Conservation (phyloP, 2,888 invertebrate species). For the Diogma glabrata region DNA sequence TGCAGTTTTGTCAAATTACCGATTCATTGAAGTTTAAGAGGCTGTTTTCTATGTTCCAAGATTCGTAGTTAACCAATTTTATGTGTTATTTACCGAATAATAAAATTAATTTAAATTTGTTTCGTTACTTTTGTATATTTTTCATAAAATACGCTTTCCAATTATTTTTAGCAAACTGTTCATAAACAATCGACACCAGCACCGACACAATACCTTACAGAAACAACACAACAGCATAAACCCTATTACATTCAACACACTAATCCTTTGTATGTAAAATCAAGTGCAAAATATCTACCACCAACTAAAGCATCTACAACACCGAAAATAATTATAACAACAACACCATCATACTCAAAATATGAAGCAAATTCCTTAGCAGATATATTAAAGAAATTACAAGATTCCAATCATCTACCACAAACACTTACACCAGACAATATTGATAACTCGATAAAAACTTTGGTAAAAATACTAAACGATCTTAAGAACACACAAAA, state of each 20-base stretch:
- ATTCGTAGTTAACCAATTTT: no score
- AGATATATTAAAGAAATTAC: constrained; percentile 57
- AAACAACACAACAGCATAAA: constrained; percentile 17
- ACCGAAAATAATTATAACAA: constrained; percentile 12
- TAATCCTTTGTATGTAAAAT: constrained; percentile 10
- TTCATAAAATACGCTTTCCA: neutral
- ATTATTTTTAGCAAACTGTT: neutral
- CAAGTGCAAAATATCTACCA: constrained; percentile 13
- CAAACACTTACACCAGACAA: constrained; percentile 65
- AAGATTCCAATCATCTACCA: constrained; percentile 63
- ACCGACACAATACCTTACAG: constrained; percentile 17
- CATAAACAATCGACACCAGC: constrained; percentile 5
- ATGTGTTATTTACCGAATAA: no score
- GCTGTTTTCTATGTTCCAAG: no score
- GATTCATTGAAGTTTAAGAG: no score
- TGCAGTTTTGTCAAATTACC: no score
- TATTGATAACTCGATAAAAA: constrained; percentile 65
- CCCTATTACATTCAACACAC: constrained; percentile 7
- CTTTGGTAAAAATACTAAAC: constrained; percentile 61
- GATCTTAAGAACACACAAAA: constrained; percentile 45
- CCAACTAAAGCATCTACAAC: constrained; percentile 13
- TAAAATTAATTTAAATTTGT: no score
- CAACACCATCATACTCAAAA: constrained; percentile 11
- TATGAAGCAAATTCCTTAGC: constrained; percentile 37
- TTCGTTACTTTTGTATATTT: no score